A percentile compares a stretch with the other conserved stretches of the same genome.
phyloP scores from a whole-genome alignment of 1,140 invertebrate species.

The Belonocnema kinseyi region DNA sequence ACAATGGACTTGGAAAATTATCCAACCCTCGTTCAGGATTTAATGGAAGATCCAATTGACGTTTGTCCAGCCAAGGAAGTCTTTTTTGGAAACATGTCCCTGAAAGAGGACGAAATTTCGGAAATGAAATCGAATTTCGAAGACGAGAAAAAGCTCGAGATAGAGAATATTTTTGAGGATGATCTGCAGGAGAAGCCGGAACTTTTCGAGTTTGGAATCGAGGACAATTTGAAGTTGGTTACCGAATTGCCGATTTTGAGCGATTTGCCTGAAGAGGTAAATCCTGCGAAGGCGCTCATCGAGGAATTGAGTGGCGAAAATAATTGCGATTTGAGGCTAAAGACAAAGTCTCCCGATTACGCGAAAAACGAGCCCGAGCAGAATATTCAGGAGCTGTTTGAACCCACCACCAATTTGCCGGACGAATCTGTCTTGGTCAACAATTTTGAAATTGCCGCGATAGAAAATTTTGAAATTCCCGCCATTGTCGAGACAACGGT shows the following conservation, averaged over 20 bases:
- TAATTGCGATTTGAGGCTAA: no score
- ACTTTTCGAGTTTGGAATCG: constrained; percentile 3
- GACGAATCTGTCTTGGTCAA: not conserved
- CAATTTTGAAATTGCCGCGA: constrained; percentile 32
- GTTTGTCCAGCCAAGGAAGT: constrained; percentile 23
- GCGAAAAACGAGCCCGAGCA: not conserved
- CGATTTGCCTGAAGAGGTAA: not conserved
- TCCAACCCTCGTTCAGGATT: not conserved
- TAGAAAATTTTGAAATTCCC: constrained; percentile 41
- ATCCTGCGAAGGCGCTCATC: not conserved
- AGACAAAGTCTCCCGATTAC: not conserved
- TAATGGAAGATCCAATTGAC: constrained; percentile 3
- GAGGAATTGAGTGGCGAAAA: not conserved
- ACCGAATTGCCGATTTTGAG: not conserved
- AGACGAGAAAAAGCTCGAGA: not conserved
- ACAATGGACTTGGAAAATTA: constrained; percentile 7
- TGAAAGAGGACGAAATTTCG: constrained; percentile 10
- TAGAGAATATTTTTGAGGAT: not conserved
- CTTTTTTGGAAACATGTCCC: constrained; percentile 5
- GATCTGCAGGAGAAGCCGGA: not conserved
- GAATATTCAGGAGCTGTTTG: not conserved
- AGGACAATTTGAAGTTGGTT: not conserved
- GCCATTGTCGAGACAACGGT: not conserved
- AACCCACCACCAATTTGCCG: not conserved
- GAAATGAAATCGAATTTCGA: constrained; percentile 7